phyloP scores from a whole-genome alignment of 2,888 invertebrate genomes.

The Amphiduros pacificus region DNA sequence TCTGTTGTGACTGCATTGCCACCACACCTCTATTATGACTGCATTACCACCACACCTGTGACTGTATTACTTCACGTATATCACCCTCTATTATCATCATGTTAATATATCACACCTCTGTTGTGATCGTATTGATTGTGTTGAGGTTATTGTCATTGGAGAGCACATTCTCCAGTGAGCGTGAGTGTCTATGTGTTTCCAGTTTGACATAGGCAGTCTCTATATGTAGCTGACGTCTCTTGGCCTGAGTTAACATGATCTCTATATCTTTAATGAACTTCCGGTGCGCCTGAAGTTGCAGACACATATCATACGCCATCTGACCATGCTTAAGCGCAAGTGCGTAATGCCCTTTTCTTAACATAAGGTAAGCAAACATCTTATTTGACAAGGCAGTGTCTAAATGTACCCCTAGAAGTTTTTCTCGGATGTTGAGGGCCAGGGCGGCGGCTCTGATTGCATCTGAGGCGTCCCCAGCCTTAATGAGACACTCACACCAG shows the following conservation, averaged over 20 bases:
- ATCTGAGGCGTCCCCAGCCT: slow-evolving; percentile 25
- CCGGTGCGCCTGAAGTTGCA: slow-evolving; percentile 13
- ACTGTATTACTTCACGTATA: no score
- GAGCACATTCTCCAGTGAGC: not conserved
- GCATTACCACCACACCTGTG: no score
- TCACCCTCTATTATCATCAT: no score
- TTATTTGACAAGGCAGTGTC: slow-evolving; percentile 28
- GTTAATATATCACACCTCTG: not conserved
- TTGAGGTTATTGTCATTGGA: no score
- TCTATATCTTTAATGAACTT: slow-evolving; percentile 19
- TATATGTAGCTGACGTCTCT: slow-evolving; percentile 1
- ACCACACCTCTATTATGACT: no score
- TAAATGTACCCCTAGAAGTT: slow-evolving; percentile 28
- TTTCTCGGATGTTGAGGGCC: slow-evolving; percentile 21
- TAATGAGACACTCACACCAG: slow-evolving; percentile 24
- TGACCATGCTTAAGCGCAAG: slow-evolving; percentile 24
- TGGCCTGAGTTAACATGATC: slow-evolving; percentile 24
- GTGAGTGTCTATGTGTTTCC: not conserved
- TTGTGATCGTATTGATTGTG: not conserved
- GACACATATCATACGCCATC: slow-evolving; percentile 26
- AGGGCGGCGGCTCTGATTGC: slow-evolving; percentile 19
- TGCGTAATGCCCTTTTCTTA: slow-evolving; percentile 27
- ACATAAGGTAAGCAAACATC: slow-evolving; percentile 28
- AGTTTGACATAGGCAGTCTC: not conserved
- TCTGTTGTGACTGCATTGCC: no score